phyloP scores from a whole-genome alignment of 2,888 invertebrate genomes.

The Lasioglossum villosulum region DNA sequence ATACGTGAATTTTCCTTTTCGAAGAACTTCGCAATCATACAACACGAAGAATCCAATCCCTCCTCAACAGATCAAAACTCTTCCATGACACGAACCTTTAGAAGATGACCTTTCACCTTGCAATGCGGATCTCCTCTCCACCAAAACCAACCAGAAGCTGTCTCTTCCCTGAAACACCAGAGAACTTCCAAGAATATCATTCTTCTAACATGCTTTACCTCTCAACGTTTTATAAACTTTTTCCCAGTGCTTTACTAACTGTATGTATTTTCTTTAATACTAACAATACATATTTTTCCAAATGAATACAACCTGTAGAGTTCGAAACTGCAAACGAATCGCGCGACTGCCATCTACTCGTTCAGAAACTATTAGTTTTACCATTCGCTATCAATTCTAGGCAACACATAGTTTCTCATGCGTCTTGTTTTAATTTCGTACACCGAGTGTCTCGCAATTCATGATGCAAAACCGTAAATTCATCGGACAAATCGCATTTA shows the following conservation, averaged over 20 bases:
- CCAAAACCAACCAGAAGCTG: not conserved
- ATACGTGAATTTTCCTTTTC: slow-evolving; percentile 36
- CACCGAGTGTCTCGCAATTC: not conserved
- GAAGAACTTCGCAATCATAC: not conserved
- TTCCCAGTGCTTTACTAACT: slow-evolving; percentile 22
- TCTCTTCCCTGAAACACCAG: not conserved
- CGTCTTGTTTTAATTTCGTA: slow-evolving; percentile 8
- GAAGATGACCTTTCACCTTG: slow-evolving; percentile 35
- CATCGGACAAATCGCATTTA: not conserved
- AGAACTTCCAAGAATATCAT: not conserved
- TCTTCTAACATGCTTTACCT: slow-evolving; percentile 32
- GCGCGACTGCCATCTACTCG: not conserved
- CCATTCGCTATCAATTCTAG: slow-evolving; percentile 17
- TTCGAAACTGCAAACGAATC: not conserved
- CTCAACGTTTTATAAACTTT: slow-evolving; percentile 38
- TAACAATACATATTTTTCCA: not conserved
- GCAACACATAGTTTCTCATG: not conserved
- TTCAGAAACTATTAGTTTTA: not conserved
- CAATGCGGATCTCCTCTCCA: slow-evolving; percentile 2
- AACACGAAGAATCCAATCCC: not conserved
- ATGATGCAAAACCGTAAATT: not conserved
- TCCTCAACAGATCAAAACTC: not conserved
- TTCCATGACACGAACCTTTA: not conserved
- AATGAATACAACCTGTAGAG: not conserved
- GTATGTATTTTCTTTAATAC: slow-evolving; percentile 19